Evolutionary conservation across 2,113 vertebrate genomes (phyloP).

Genomic region (Bubo blakistoni): DNA sequence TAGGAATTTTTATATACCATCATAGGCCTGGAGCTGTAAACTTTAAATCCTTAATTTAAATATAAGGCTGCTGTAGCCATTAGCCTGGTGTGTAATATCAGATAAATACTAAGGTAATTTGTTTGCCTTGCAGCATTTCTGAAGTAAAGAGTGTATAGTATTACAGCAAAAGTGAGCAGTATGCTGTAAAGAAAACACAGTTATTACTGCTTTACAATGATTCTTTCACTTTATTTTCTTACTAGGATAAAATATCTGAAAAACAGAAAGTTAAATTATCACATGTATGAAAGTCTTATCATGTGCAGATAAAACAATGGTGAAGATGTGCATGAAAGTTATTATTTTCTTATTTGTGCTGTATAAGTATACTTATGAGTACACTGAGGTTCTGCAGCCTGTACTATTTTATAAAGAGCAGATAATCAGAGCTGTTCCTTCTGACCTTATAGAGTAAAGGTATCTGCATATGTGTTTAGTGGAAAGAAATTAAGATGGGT

Average conservation of each 20-base stretch:
- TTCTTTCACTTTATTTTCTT: not conserved
- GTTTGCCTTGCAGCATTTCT: not conserved
- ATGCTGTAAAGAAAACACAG: not conserved
- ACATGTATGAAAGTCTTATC: not conserved
- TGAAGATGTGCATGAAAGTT: not conserved
- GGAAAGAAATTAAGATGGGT: not conserved
- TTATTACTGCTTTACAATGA: not conserved
- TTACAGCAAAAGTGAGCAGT: not conserved
- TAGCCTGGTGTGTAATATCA: not conserved
- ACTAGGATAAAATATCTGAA: not conserved
- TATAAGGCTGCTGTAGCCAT: not conserved
- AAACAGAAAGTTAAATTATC: not conserved
- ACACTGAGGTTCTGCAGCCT: not conserved
- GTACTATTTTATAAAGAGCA: not conserved
- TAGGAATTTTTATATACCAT: not conserved
- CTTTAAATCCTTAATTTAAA: not conserved
- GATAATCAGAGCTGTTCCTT: not conserved
- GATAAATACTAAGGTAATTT: not conserved
- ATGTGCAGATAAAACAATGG: not conserved
- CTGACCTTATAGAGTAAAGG: not conserved
- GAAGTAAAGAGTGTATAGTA: not conserved
- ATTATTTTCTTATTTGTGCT: not conserved
- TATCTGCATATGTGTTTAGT: not conserved
- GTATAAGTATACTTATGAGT: not conserved
- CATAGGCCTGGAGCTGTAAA: not conserved